Evolutionary conservation across 2,797 vertebrate species (phyloP), one percentile per base, ranked within the genome.

Genomic region (Bradypus variegatus): DNA sequence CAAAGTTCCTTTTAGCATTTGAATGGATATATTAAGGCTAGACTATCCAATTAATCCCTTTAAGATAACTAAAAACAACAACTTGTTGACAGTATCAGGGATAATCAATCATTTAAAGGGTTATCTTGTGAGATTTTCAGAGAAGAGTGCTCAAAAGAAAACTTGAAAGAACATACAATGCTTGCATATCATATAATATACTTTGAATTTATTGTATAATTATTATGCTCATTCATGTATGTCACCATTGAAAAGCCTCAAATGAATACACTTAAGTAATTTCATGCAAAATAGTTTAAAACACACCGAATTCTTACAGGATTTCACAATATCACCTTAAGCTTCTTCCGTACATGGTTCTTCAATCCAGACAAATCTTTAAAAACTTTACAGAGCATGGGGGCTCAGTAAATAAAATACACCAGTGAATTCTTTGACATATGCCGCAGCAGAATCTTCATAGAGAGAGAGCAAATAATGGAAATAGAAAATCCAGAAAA

Each of bases 401-500:
- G 53, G 88, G 77, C 70, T 79, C 95, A 77, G 88, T 82, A 91
- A 95, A 88, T 90, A 90, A 94, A 94, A 93, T 45, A 93, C 72
- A 93, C 14, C 82, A 94, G 64, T 77, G 86, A 93, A 92, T 87
- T 86, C 82, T 75, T 92, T 73, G 67, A 72, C 85, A 94, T n/a
- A 19, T 14, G 65, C 84, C 76, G 86, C 36, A 88, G 53, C 38
- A 84, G 55, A 87, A 81, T 70, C 64, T 93, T 91, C 88, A 36
- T 16, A 91, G 89, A 89, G 62, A 80, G 78, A 89, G 4, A 73
- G 38, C n/a, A 95, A 95, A 94, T 86, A 95, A 45, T 38, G 36
- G 85, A 95, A 95, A 94, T 62, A 95, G 82, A 95, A 94, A 91
- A 86, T 67, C 73, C 89, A 92, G 78, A 93, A 95, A 94, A 95